phyloP scores from a whole-genome alignment of 1,140 invertebrate genomes.

The Holotrichia oblita region DNA sequence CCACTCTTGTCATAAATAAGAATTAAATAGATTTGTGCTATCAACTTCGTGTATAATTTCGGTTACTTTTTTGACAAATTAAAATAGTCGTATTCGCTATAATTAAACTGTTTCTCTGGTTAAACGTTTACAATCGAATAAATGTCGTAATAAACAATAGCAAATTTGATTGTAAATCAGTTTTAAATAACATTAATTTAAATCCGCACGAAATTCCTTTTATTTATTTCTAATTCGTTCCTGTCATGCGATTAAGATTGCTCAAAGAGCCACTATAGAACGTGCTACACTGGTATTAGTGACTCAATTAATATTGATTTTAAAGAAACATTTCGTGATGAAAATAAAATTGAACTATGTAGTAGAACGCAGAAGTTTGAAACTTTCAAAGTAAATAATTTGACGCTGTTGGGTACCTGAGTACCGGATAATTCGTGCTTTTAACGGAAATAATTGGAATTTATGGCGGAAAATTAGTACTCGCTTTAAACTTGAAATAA shows the following conservation, averaged over 20 bases:
- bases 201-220: background rate
- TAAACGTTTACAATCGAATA: no score
- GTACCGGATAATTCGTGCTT: background rate
- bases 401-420: background rate
- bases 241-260: background rate
- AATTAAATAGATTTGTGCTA: background rate
- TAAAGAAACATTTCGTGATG: background rate
- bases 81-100: no score
- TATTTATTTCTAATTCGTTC: background rate
- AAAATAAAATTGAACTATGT: background rate
- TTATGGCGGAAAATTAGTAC: background rate
- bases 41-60: background rate
- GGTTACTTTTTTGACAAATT: no score
- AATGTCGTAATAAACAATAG: no score
- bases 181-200: no score
- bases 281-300: background rate
- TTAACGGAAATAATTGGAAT: background rate
- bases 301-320: background rate
- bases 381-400: conserved; percentile 10
- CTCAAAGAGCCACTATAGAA: background rate
- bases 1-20: background rate
- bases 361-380: background rate
- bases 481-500: conserved; percentile 6
- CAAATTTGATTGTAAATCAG: no score
- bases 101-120: no score